Evolutionary conservation across 2,888 invertebrate genomes (phyloP).

Genomic region (Seira sanloemensis): DNA sequence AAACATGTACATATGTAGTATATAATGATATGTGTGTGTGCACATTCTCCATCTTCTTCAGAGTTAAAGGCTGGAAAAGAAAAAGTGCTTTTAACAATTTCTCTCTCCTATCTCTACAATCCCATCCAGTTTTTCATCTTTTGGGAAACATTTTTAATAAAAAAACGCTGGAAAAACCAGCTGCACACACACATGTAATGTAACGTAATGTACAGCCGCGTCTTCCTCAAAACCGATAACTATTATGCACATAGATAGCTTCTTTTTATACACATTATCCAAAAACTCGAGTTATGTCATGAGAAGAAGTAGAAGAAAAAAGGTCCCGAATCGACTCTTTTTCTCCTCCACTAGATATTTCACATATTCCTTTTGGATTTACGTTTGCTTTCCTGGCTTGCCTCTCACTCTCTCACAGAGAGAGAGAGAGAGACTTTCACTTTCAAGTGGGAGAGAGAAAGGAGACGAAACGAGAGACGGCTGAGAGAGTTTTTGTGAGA

Average conservation of each 20-base stretch:
- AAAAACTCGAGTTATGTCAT: background rate
- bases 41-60: background rate
- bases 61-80: background rate
- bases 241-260: background rate
- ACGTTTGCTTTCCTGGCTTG: background rate
- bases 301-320: too few relatives aligned
- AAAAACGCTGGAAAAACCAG: background rate
- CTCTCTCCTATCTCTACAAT: background rate
- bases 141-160: constrained; percentile 1
- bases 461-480: background rate
- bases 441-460: background rate
- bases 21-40: too few relatives aligned
- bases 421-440: background rate
- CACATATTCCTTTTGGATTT: background rate
- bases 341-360: background rate
- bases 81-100: constrained; percentile 15
- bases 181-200: constrained; percentile 7
- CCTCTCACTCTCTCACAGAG: too few relatives aligned
- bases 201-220: background rate
- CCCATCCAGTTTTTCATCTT: background rate
- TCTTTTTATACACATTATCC: background rate
- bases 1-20: background rate
- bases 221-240: background rate
- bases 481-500: background rate
- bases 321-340: background rate